These are phyloP conservation scores for Cettia cetti DNA, from an alignment of 2,113 vertebrate species.

Conservation along the genomic window DNA sequence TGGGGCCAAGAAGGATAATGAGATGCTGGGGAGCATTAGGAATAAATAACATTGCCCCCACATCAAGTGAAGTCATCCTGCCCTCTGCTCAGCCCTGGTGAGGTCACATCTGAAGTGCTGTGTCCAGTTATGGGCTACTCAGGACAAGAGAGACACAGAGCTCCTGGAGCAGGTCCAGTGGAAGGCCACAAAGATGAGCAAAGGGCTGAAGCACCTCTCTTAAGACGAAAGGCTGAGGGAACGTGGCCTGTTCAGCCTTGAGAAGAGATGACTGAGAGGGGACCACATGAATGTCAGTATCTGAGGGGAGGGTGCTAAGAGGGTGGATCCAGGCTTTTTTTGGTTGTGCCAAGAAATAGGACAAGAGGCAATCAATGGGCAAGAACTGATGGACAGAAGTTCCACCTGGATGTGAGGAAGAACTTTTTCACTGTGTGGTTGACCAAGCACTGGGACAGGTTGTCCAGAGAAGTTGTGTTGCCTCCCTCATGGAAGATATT, in stretches of 20 bases:
- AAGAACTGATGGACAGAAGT: neutral
- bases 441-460: neutral
- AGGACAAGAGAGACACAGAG: neutral
- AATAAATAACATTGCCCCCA: neutral
- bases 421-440: neutral
- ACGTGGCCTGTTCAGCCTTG: neutral
- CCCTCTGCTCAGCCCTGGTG: too few relatives aligned
- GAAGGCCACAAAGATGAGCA: neutral
- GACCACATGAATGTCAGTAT: neutral
- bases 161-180: neutral
- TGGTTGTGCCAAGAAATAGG: fast-evolving
- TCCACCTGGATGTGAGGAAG: neutral
- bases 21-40: neutral
- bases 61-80: neutral
- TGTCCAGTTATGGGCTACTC: neutral
- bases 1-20: neutral
- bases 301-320: neutral
- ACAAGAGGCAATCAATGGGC: neutral
- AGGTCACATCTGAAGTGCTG: neutral
- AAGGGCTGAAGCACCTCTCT: neutral
- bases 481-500: neutral
- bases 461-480: neutral
- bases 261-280: neutral
- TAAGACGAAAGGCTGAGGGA: neutral
- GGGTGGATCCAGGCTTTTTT: neutral